These are phyloP conservation scores for Puffinus mauretanicus DNA, from an alignment of 2,113 vertebrate species.

Conservation along the genomic window DNA sequence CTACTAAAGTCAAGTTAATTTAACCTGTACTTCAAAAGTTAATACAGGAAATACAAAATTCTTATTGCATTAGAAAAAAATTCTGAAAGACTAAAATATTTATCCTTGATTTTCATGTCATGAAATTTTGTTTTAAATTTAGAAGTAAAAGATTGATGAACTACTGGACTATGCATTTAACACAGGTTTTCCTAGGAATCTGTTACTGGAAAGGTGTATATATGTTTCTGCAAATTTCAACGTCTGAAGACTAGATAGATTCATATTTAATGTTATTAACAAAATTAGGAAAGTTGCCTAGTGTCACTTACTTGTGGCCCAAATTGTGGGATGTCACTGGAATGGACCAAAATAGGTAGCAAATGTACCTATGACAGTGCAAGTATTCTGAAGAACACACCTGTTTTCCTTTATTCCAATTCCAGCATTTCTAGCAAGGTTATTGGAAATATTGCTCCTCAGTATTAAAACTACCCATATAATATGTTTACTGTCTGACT, in stretches of 20 bases:
- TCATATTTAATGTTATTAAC: slow-evolving; percentile 14
- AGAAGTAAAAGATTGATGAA: neutral
- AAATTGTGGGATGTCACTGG: neutral
- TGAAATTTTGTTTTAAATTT: neutral
- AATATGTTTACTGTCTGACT: neutral
- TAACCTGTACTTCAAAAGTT: neutral
- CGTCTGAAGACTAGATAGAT: neutral
- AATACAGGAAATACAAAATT: neutral
- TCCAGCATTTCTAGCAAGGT: neutral
- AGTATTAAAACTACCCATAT: neutral
- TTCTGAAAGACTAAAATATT: neutral
- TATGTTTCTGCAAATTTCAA: neutral
- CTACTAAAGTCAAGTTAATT: neutral
- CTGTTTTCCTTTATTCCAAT: slow-evolving; percentile 3
- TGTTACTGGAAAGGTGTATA: neutral
- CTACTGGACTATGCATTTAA: neutral
- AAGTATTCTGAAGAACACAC: neutral
- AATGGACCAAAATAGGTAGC: slow-evolving; percentile 5
- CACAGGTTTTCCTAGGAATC: neutral
- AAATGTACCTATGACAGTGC: neutral
- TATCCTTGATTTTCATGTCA: neutral
- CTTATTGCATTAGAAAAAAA: neutral
- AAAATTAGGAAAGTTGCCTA: neutral
- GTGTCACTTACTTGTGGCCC: neutral
- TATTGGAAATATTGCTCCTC: neutral